Evolutionary conservation across 1,140 invertebrate genomes (phyloP).

Genomic region (Scaptomyza montana): DNA sequence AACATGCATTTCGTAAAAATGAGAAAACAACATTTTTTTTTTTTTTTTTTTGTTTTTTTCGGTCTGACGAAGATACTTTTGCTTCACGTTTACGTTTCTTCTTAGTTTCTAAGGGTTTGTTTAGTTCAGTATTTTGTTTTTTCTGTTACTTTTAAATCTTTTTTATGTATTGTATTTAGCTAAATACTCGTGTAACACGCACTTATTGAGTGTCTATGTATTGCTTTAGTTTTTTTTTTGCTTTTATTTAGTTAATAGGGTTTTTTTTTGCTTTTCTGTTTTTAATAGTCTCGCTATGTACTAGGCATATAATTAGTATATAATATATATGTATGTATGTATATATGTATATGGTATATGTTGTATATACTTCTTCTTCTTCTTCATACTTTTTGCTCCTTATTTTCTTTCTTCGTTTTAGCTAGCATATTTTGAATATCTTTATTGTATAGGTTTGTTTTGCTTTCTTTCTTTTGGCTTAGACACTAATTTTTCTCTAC

Average conservation of each 20-base stretch:
- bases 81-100: background rate
- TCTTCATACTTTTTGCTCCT: constrained; percentile 48
- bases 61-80: too few species aligned
- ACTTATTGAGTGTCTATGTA: constrained; percentile 79
- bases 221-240: constrained; percentile 69
- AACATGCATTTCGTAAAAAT: constrained; percentile 6
- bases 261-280: too few species aligned
- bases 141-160: too few species aligned
- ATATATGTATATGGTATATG: constrained; percentile 39
- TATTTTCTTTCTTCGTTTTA: constrained; percentile 46
- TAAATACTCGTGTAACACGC: constrained; percentile 77
- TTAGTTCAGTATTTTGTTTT: constrained; percentile 32
- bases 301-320: constrained; percentile 39
- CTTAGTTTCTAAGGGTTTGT: background rate
- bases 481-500: background rate
- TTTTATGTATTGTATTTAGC: constrained; percentile 53
- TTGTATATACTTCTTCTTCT: constrained; percentile 45
- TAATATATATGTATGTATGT: constrained; percentile 48
- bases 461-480: constrained; percentile 27
- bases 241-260: constrained; percentile 38
- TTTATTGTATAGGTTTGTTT: constrained; percentile 68
- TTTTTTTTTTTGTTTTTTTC: too few species aligned
- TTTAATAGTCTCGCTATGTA: constrained; percentile 62
- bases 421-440: constrained; percentile 79
- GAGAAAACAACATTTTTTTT: constrained; percentile 10